These are phyloP conservation scores for Aphelenchoides avenae DNA, from an alignment of 1,140 invertebrate species.

Conservation along the genomic window DNA sequence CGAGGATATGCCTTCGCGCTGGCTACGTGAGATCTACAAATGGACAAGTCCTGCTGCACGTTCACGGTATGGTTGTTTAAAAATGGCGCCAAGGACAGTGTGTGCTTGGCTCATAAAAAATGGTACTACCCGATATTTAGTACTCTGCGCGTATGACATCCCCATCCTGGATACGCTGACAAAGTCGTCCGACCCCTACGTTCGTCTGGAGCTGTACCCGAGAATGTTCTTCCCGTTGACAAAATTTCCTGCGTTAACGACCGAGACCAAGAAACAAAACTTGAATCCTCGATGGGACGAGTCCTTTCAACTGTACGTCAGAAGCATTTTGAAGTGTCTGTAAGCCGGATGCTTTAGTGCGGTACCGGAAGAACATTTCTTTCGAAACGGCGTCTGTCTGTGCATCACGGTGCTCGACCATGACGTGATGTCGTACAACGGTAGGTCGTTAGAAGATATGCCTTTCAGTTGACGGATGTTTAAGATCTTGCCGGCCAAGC, in stretches of 20 bases:
- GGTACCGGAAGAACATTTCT: conserved; percentile 33
- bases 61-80: too few relatives aligned
- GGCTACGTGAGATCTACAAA: conserved; percentile 34
- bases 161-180: conserved; percentile 31
- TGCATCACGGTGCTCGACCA: conserved; percentile 35
- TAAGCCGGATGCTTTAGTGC: conserved; percentile 13
- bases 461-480: too few relatives aligned
- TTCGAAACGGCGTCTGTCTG: conserved; percentile 30
- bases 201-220: conserved; percentile 33
- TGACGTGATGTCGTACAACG: conserved; percentile 38
- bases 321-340: conserved; percentile 11
- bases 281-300: conserved; percentile 38
- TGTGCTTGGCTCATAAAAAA: conserved; percentile 7
- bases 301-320: conserved; percentile 30
- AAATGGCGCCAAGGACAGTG: too few relatives aligned
- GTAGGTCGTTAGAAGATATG: too few relatives aligned
- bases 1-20: conserved; percentile 13
- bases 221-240: conserved; percentile 20
- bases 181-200: conserved; percentile 31
- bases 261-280: conserved; percentile 32
- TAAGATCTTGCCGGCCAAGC: conserved; percentile 38
- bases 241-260: conserved; percentile 29
- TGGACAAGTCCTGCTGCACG: conserved; percentile 28
- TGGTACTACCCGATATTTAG: conserved; percentile 22
- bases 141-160: conserved; percentile 23